A percentile compares a stretch with the other conserved stretches of the same genome.
phyloP scores from a whole-genome alignment of 2,888 invertebrate genomes.

The Rhagonycha lutea region DNA sequence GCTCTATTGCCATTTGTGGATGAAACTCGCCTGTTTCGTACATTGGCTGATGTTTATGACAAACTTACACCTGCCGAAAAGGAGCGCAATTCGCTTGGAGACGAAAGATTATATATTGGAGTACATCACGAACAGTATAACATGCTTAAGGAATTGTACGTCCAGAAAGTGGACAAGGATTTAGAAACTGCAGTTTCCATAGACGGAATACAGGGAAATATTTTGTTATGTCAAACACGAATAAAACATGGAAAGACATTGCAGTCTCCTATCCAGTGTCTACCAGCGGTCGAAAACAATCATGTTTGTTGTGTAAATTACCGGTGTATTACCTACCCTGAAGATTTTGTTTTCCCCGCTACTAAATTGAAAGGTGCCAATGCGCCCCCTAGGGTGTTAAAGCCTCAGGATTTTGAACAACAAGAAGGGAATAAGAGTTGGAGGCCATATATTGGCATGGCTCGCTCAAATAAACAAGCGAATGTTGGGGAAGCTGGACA shows the following conservation, averaged over 20 bases:
- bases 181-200: slow-evolving; percentile 66
- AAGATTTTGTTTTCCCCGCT: slow-evolving; percentile 80
- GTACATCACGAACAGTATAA: slow-evolving; percentile 71
- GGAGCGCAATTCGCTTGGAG: slow-evolving; percentile 84
- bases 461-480: slow-evolving; percentile 58
- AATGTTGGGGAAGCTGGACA: slow-evolving; percentile 72
- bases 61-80: slow-evolving; percentile 83
- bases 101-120: slow-evolving; percentile 88
- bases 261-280: slow-evolving; percentile 71
- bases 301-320: slow-evolving; percentile 69
- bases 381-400: slow-evolving; percentile 76
- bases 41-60: slow-evolving; percentile 79
- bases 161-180: slow-evolving; percentile 57
- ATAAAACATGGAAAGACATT: slow-evolving; percentile 65
- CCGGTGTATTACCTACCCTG: slow-evolving; percentile 77
- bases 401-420: slow-evolving; percentile 71
- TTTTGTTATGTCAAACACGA: slow-evolving; percentile 73
- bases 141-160: slow-evolving; percentile 72
- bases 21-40: slow-evolving; percentile 83
- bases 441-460: slow-evolving; percentile 75
- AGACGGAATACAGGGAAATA: slow-evolving; percentile 83
- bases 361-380: slow-evolving; percentile 66
- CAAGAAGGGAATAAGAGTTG: slow-evolving; percentile 71
- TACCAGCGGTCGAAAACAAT: slow-evolving; percentile 65
- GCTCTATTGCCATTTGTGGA: slow-evolving; percentile 98